Conservation (phyloP, 2,113 vertebrate species). For the Menura novaehollandiae region DNA sequence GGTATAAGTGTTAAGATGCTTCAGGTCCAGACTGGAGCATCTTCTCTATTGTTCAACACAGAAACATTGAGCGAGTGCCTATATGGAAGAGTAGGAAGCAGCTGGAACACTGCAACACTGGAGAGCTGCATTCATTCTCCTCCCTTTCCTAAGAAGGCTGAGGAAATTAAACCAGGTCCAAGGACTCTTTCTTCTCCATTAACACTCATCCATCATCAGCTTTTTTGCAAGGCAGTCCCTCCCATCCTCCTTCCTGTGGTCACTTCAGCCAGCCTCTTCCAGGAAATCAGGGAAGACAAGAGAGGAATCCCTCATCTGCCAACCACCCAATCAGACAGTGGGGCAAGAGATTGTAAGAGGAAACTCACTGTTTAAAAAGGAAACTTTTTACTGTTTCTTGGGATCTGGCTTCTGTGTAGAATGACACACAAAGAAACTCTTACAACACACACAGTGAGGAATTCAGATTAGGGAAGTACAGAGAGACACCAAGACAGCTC, state of each 20-base stretch:
- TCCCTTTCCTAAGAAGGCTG: constrained; percentile 12
- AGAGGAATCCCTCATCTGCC: constrained; percentile 5
- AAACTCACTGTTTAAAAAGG: neutral
- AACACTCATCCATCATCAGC: neutral
- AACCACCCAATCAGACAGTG: neutral
- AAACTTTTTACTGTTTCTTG: constrained; percentile 5
- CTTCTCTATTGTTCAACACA: neutral
- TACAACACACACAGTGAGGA: neutral
- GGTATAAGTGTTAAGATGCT: neutral
- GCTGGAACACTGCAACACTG: neutral
- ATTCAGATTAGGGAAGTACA: constrained; percentile 13
- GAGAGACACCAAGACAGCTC: neutral
- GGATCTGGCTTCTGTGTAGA: constrained; percentile 42
- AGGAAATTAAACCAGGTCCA: neutral
- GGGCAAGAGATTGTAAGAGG: neutral
- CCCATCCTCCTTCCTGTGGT: neutral
- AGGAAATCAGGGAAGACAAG: constrained; percentile 42
- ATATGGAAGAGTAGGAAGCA: neutral
- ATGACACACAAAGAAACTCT: constrained; percentile 42
- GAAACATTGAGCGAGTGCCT: neutral
- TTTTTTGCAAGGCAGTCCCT: neutral
- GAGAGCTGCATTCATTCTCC: neutral
- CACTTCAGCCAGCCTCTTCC: constrained; percentile 31
- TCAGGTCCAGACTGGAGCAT: neutral
- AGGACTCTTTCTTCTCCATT: neutral